Percentiles rank a stretch among this genome's conserved stretches.
Conservation (phyloP, 2,797 vertebrate genomes). For the Helarctos malayanus region DNA sequence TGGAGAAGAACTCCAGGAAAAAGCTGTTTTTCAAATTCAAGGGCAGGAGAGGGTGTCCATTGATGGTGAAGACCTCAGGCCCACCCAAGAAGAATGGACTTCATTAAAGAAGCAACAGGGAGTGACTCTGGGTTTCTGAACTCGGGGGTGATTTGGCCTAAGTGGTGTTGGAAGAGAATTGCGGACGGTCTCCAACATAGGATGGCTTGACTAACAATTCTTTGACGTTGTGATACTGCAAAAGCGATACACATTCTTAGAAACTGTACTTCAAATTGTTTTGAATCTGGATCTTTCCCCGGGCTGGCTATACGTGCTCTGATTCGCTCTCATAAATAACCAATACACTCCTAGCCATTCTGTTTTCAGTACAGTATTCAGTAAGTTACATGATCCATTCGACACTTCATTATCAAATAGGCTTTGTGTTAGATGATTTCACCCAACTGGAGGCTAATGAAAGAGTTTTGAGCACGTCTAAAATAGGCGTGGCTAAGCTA, state of each 20-base stretch:
- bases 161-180: constrained; percentile 15
- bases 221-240: not conserved
- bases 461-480: not conserved
- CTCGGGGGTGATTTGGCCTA: not conserved
- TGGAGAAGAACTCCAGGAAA: not conserved
- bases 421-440: not conserved
- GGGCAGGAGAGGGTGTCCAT: not conserved
- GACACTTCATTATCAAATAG: not conserved
- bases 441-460: not conserved
- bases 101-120: not conserved
- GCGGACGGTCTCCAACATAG: not conserved
- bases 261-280: not conserved
- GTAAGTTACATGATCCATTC: not conserved
- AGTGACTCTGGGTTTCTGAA: not conserved
- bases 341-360: not conserved
- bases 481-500: not conserved
- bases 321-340: not conserved
- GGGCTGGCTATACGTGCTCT: not conserved
- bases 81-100: not conserved
- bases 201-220: not conserved
- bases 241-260: not conserved
- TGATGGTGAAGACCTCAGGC: not conserved
- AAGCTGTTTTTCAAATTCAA: not conserved
- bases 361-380: not conserved
- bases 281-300: not conserved